A percentile compares a stretch with the other conserved stretches of the same genome.
These are phyloP conservation scores for Ditula angustiorana DNA, from an alignment of 2,888 invertebrate genomes.

Conservation along the genomic window DNA sequence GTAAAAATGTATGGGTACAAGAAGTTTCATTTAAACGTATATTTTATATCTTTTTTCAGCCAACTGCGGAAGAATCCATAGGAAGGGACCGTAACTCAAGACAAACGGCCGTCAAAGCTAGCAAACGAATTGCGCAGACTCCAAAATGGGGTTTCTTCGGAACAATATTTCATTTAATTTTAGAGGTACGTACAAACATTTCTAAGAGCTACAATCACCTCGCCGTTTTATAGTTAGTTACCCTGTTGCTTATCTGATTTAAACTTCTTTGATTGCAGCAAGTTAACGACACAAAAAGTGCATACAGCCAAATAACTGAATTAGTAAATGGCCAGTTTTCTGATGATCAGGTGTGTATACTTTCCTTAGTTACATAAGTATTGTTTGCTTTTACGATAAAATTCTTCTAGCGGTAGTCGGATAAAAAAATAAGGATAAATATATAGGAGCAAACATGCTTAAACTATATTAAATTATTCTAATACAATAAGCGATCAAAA, in stretches of 20 bases:
- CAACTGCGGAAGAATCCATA: conserved; percentile 70
- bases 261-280: conserved; percentile 65
- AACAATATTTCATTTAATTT: conserved; percentile 76
- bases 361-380: neutral
- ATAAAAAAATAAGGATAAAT: no score
- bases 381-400: neutral
- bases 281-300: conserved; percentile 83
- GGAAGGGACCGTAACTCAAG: conserved; percentile 67
- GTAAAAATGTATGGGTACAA: neutral
- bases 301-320: conserved; percentile 77
- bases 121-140: conserved; percentile 61
- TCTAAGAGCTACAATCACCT: no score
- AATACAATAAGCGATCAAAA: no score
- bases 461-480: no score
- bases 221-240: no score
- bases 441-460: no score
- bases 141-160: conserved; percentile 81
- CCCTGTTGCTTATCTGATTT: neutral
- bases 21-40: neutral
- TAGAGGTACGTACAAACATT: conserved; percentile 70
- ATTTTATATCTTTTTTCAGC: conserved; percentile 57
- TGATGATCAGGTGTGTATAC: conserved; percentile 73
- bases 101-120: conserved; percentile 61
- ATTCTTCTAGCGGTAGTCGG: neutral
- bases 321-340: conserved; percentile 73